These are phyloP conservation scores for Piscicola geometra DNA, from an alignment of 2,888 invertebrate species.

Conservation along the genomic window DNA sequence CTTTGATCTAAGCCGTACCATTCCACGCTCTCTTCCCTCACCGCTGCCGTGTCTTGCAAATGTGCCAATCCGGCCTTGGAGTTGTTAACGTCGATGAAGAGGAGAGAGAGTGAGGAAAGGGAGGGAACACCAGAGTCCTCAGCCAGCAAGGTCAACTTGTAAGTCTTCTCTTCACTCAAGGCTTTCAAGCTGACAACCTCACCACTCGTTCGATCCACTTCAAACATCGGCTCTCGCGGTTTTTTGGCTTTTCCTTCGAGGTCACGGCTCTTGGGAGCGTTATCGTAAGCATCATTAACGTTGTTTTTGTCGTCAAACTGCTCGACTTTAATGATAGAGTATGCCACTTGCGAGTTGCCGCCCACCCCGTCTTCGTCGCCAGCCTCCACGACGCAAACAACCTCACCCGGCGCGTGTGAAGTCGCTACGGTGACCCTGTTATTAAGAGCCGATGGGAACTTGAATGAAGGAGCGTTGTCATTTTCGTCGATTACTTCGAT, in stretches of 20 bases:
- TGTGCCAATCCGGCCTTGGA: neutral
- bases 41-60: neutral
- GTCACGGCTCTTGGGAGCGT: neutral
- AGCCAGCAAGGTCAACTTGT: slow-evolving; percentile 11
- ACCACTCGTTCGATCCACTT: neutral
- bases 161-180: neutral
- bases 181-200: neutral
- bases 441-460: neutral
- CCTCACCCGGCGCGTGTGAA: neutral
- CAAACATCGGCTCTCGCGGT: neutral
- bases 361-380: slow-evolving; percentile 10
- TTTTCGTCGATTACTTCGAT: neutral
- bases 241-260: neutral
- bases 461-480: slow-evolving; percentile 25
- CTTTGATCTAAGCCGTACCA: slow-evolving; percentile 24
- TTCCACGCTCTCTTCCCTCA: neutral
- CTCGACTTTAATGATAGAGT: slow-evolving; percentile 11
- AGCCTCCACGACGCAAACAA: slow-evolving; percentile 9
- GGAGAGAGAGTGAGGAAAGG: slow-evolving; percentile 5
- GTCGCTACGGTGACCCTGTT: neutral
- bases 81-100: slow-evolving; percentile 17
- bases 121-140: slow-evolving; percentile 23
- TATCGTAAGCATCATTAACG: neutral
- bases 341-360: neutral
- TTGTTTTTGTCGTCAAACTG: neutral